A percentile compares a stretch with the other conserved stretches of the same genome.
phyloP scores from a whole-genome alignment of 2,113 vertebrate species.

The Tychaedon coryphoeus region DNA sequence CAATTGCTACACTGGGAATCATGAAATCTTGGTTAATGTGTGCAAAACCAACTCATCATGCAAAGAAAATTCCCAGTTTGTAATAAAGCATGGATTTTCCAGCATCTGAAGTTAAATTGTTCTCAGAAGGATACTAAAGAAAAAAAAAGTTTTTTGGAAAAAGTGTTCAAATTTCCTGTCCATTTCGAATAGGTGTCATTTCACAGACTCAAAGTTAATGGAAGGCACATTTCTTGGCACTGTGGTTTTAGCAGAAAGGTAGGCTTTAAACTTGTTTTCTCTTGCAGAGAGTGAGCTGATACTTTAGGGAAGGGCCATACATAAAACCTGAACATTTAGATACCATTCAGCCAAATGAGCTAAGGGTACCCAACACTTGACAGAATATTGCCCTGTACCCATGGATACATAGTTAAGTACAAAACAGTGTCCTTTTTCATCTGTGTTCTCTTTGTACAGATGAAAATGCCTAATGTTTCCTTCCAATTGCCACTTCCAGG shows the following conservation, averaged over 20 bases:
- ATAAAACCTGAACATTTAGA: background rate
- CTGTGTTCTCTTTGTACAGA: rapidly evolving
- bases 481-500: background rate
- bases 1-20: slow-evolving; percentile 54
- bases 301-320: background rate
- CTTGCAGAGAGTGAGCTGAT: background rate
- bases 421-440: background rate
- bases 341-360: background rate
- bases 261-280: background rate
- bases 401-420: background rate
- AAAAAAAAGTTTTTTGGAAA: slow-evolving; percentile 60
- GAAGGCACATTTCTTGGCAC: slow-evolving; percentile 49
- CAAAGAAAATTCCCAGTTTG: slow-evolving; percentile 61
- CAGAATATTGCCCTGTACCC: background rate
- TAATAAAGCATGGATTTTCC: slow-evolving; percentile 64
- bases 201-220: slow-evolving; percentile 29
- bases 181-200: slow-evolving; percentile 52
- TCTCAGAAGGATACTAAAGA: slow-evolving; percentile 57
- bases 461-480: background rate
- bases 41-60: slow-evolving; percentile 60
- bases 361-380: background rate
- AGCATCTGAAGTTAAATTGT: slow-evolving; percentile 56
- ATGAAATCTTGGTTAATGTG: slow-evolving; percentile 48
- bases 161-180: slow-evolving; percentile 70
- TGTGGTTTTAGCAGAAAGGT: background rate